These are phyloP conservation scores for Thunnus thynnus DNA, from an alignment of 2,113 vertebrate species.

Conservation along the genomic window DNA sequence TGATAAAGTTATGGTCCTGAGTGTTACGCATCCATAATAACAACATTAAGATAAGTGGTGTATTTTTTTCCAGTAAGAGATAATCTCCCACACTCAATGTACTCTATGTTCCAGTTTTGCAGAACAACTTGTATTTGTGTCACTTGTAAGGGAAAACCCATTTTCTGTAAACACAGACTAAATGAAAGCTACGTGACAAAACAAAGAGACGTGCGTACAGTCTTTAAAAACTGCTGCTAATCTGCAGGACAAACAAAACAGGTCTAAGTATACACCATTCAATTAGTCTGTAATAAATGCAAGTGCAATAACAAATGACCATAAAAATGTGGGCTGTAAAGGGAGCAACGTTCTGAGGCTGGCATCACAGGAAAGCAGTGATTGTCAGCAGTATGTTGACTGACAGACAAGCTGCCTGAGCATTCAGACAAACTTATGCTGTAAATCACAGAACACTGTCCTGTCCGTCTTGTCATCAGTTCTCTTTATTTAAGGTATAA, in stretches of 20 bases:
- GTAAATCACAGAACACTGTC: neutral
- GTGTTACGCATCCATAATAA: conserved; percentile 13
- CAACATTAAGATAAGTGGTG: conserved; percentile 52
- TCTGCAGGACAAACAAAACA: conserved; percentile 64
- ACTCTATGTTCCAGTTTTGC: conserved; percentile 34
- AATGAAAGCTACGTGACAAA: conserved; percentile 19
- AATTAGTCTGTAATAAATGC: conserved; percentile 71
- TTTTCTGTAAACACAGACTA: conserved; percentile 14
- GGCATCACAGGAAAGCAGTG: conserved; percentile 1
- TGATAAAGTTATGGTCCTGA: neutral
- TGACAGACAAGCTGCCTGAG: conserved; percentile 15
- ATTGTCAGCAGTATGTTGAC: conserved; percentile 12
- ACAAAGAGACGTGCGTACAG: neutral
- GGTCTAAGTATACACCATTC: conserved; percentile 55
- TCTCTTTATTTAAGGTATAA: neutral
- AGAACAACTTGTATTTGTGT: conserved; percentile 45
- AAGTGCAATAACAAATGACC: conserved; percentile 62
- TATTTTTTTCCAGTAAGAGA: conserved; percentile 41
- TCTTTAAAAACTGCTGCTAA: conserved; percentile 53
- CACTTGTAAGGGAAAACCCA: conserved; percentile 41
- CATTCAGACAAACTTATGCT: conserved; percentile 10
- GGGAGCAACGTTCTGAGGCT: conserved; percentile 21
- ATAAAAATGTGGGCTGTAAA: conserved; percentile 67
- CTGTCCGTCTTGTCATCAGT: neutral
- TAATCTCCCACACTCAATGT: conserved; percentile 64